Base-by-base conservation (phyloP, 2,113 vertebrate species). In the Parotia lawesii region DNA sequence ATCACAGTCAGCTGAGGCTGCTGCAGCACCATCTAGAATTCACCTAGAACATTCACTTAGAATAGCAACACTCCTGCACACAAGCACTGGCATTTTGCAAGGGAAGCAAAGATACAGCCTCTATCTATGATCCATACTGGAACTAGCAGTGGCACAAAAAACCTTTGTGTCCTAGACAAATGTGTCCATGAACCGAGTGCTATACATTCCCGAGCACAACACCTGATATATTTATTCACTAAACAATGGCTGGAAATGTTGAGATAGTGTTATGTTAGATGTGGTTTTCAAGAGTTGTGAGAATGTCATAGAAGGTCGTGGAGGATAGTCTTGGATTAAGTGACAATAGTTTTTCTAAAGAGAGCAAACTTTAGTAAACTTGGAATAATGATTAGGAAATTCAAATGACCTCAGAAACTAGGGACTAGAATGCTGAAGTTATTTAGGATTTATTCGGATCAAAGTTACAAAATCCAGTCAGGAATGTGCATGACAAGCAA, bases 401-500 rank as follows among this genome's bases (percentile, higher is more conserved):
- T 81, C 48, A 87, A 89, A 87, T 64, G 1, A 78, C 8, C 20
- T 84, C 37, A 89, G 81, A 82, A 91, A 87, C 37, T 13, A 72
- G 60, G 35, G 58, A 45, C 40, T 65, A 53, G 38, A 85, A 73
- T 72, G 18, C 20, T 74, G 16, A 90, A 95, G 23, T 65, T 54
- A 65, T 38, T 87, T 84, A 44, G 53, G 53, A 85, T 93, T 94
- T 93, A 85, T 93, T 89, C 27, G 35, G 37, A 82, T 65, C 23
- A 79, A 89, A 94, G 47, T 48, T 85, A 65, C 28, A 65, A 45
- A 38, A 69, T 65, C 4, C n/a, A 65, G n/a, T 33, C 61, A 76
- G n/a, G 40, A 89, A 89, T 54, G n/a, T 65, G 85, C 54, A 82
- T 24, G 71, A 64, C 66, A 91, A 89, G 78, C 37, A 96, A 93